Evolutionary conservation across 2,888 invertebrate species (phyloP), one percentile per base, ranked within the genome.

Genomic region (Callimorpha dominula): DNA sequence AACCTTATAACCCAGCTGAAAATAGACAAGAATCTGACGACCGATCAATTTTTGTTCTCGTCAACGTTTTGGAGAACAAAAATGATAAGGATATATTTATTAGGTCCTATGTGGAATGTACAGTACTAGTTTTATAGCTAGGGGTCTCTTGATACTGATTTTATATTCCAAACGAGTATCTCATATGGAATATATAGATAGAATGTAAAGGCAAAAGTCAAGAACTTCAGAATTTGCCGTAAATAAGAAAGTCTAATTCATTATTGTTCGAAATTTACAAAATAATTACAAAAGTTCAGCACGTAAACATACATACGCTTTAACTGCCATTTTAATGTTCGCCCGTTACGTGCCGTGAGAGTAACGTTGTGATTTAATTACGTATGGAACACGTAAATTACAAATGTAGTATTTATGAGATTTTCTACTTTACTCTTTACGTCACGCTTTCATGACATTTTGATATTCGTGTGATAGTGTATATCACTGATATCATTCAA

Each of bases 371-470:
- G 63, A 71, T 72, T 69, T 72, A 75, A 72, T 71, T 71, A 63
- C 57, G 46, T 81, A 82, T 78, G 82, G 80, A 82, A 71, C 64
- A 74, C 57, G 65, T 75, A 69, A 72, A 74, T 75, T 74, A 70
- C 75, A 74, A 65, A 78, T 78, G 69, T 74, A 65, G 68, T 73
- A 68, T 81, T 81, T 83, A 82, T 74, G 76, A 77, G 77, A 69
- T 74, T 73, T 78, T 76, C 69, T 77, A 80, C 80, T 81, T 72
- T 71, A 70, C 66, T 49, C 65, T 71, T 78, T 70, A 66, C 80
- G 73, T 76, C 76, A 84, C 43, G 72, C 78, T 75, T 71, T 83
- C 73, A 72, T 69, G 68, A 67, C 50, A 74, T 77, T 71, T 78
- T 77, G 71, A 70, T 63, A 62, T 54, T 46, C 15, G 17, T 52